Evolutionary conservation across 2,888 invertebrate genomes (phyloP), one percentile per base, ranked within the genome.

Genomic region (Heliconius cydno): DNA sequence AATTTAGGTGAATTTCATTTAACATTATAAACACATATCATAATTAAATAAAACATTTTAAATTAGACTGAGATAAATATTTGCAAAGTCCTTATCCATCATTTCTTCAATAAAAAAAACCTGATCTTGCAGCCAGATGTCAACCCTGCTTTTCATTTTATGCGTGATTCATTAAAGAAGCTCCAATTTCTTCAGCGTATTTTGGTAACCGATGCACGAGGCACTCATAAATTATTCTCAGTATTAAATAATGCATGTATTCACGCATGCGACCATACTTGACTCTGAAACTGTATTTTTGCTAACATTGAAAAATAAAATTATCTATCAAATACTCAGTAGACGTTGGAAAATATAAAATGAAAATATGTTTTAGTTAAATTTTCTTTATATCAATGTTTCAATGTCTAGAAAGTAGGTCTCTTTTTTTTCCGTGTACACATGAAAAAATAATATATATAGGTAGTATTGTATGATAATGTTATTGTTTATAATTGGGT

Each of bases 161-260:
- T 41, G 66, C 66, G 66, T 85, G 85, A 85, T 82, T 85, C 84
- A 84, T 82, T 80, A 65, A 80, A 65, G 68, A 63, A 81, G 82
- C 80, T 84, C 82, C 79, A 85, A 82, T 85, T 85, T 84, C 84
- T 85, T 84, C 80, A 78, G 76, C 78, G 70, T 79, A 80, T 80
- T 80, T 80, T 79, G 80, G 79, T 80, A 74, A 72, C 72, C 79
- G 81, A 77, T 67, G 73, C 81, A 82, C 80, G 82, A 81, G 83
- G 83, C 83, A 83, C 52, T 84, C 78, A 82, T 83, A 79, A 81
- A 83, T 70, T 70, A 25, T 85, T 85, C 84, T 71, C 70, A 83
- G 84, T 85, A 84, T 83, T 83, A 71, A 79, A 82, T 81, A 81
- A 81, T 83, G 81, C 82, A 82, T 79, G 78, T 25, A 77, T 38